Evolutionary conservation across 2,797 vertebrate genomes (phyloP).

Genomic region (Leuciscus waleckii): DNA sequence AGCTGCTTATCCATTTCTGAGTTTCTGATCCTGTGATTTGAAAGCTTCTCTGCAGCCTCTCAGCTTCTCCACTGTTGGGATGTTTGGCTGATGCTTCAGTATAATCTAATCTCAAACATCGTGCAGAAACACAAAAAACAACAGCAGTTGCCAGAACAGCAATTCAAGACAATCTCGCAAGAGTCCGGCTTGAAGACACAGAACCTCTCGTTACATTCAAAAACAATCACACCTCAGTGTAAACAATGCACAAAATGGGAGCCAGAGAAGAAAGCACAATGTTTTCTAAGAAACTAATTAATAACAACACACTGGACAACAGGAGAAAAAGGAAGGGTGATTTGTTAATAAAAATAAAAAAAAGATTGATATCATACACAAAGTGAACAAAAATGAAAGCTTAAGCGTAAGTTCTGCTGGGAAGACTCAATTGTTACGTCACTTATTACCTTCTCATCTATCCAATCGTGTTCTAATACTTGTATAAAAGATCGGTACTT

Average conservation of each 20-base stretch:
- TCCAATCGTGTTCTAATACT: too few species aligned
- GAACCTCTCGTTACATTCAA: conserved; percentile 20
- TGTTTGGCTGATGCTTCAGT: conserved; percentile 62
- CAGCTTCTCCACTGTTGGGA: conserved; percentile 62
- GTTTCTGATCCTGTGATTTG: conserved; percentile 56
- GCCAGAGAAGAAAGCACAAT: not conserved
- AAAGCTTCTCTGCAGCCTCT: conserved; percentile 51
- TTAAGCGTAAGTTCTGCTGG: too few species aligned
- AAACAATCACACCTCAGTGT: conserved; percentile 26
- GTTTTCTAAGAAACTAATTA: not conserved
- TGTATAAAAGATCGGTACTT: too few species aligned
- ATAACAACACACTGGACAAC: not conserved
- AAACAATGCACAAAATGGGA: not conserved
- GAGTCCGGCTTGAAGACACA: conserved; percentile 48
- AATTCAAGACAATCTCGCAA: conserved; percentile 75
- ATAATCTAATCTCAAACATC: conserved; percentile 75
- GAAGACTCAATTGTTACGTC: too few species aligned
- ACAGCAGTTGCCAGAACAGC: conserved; percentile 62
- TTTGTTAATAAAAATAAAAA: not conserved
- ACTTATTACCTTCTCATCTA: too few species aligned
- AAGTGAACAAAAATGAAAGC: not conserved
- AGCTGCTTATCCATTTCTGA: conserved; percentile 48
- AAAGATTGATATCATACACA: not conserved
- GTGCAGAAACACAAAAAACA: conserved; percentile 63
- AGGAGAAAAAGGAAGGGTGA: not conserved